These are phyloP conservation scores for Xerus inauris DNA, from an alignment of 2,113 vertebrate genomes.

Conservation along the genomic window DNA sequence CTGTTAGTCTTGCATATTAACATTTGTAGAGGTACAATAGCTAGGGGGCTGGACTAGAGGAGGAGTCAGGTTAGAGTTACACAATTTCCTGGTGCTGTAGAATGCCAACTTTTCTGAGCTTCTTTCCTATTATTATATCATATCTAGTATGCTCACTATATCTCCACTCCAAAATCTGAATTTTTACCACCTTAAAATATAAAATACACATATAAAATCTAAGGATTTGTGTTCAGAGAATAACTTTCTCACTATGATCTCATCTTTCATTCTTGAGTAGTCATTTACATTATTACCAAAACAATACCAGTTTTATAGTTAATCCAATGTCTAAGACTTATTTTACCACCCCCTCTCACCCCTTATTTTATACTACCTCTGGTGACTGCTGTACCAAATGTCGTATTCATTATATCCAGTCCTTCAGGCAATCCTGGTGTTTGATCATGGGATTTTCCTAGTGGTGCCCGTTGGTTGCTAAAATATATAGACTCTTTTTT, in stretches of 20 bases:
- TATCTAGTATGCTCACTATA: background rate
- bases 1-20: too few relatives aligned
- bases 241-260: background rate
- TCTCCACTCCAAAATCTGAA: background rate
- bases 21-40: too few relatives aligned
- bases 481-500: conserved; percentile 87
- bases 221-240: background rate
- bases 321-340: background rate
- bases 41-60: too few relatives aligned
- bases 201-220: background rate
- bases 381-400: conserved; percentile 85
- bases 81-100: too few relatives aligned
- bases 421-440: conserved; percentile 84
- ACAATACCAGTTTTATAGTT: background rate
- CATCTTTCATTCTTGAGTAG: conserved; percentile 11
- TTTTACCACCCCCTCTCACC: background rate
- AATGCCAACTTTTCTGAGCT: background rate
- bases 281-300: background rate
- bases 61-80: too few relatives aligned
- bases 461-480: conserved; percentile 81
- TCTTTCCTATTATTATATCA: background rate
- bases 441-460: conserved; percentile 88
- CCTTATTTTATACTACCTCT: conserved; percentile 79
- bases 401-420: conserved; percentile 83
- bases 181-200: background rate